Conservation (phyloP, 2,113 vertebrate genomes). For the Labrus mixtus region DNA sequence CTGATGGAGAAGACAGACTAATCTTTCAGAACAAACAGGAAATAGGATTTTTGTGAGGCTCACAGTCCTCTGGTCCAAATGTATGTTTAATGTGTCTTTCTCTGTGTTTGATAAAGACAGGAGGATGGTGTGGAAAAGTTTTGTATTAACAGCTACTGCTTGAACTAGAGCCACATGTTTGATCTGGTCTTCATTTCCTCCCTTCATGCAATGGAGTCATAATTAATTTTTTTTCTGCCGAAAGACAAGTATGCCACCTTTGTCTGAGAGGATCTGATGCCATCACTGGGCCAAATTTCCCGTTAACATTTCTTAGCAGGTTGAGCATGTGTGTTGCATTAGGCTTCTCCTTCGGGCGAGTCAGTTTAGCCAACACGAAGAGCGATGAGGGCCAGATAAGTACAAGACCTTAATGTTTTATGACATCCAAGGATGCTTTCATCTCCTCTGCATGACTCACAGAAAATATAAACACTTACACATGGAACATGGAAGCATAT, state of each 20-base stretch:
- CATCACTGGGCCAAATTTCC: slow-evolving; percentile 36
- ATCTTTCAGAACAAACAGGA: background rate
- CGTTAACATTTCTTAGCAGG: slow-evolving; percentile 40
- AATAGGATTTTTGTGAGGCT: background rate
- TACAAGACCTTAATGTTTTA: slow-evolving; percentile 65
- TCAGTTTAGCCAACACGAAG: slow-evolving; percentile 47
- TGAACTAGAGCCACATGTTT: slow-evolving; percentile 44
- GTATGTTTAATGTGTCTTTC: slow-evolving; percentile 13
- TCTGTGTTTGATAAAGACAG: slow-evolving; percentile 25
- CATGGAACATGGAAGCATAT: slow-evolving; percentile 33
- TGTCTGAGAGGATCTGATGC: slow-evolving; percentile 26
- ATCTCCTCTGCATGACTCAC: slow-evolving; percentile 57
- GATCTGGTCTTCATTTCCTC: slow-evolving; percentile 44
- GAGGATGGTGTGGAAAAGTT: background rate
- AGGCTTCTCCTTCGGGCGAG: slow-evolving; percentile 24
- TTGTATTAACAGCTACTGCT: slow-evolving; percentile 29
- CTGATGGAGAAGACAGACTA: too few species aligned
- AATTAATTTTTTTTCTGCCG: slow-evolving; percentile 40
- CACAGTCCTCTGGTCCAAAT: background rate
- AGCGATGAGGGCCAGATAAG: slow-evolving; percentile 60
- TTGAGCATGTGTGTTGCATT: slow-evolving; percentile 48
- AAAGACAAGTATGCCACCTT: slow-evolving; percentile 59
- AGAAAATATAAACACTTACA: slow-evolving; percentile 55
- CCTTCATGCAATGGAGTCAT: slow-evolving; percentile 28
- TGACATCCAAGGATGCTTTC: slow-evolving; percentile 67